These are phyloP conservation scores for Nezara viridula DNA, from an alignment of 2,888 invertebrate species.

Conservation along the genomic window DNA sequence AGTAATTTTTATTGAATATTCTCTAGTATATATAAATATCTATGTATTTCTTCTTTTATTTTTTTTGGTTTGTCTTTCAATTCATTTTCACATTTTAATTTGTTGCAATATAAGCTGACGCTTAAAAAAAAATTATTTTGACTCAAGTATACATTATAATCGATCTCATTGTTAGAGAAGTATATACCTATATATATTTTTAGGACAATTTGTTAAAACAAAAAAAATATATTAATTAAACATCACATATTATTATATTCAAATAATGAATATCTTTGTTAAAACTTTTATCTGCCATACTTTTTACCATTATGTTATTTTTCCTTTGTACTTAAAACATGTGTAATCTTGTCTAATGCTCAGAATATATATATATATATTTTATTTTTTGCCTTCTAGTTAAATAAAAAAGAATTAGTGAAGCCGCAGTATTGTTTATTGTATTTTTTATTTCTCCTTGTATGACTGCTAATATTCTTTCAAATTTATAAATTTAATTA, in stretches of 20 bases:
- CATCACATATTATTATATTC: slow-evolving; percentile 11
- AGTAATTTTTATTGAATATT: neutral
- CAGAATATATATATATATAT: slow-evolving; percentile 27
- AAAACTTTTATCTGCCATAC: slow-evolving; percentile 13
- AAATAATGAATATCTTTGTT: slow-evolving; percentile 34
- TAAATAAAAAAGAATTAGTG: slow-evolving; percentile 42
- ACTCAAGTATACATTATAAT: neutral
- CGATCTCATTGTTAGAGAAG: slow-evolving; percentile 33
- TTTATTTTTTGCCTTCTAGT: slow-evolving; percentile 41
- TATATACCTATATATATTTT: slow-evolving; percentile 22
- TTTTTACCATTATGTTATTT: slow-evolving; percentile 1
- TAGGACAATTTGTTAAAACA: neutral
- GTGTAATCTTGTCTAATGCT: slow-evolving; percentile 20
- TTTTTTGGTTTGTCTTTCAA: neutral
- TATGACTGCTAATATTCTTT: neutral
- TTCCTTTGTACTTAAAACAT: slow-evolving; percentile 11
- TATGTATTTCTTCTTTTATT: no score
- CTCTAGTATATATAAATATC: neutral
- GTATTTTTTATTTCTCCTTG: neutral
- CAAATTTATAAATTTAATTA: neutral
- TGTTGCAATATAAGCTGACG: neutral
- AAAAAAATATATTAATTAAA: neutral
- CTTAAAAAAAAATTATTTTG: slow-evolving; percentile 8
- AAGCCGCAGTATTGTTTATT: slow-evolving; percentile 36
- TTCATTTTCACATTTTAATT: neutral